These are phyloP conservation scores for Eufriesea mexicana DNA, from an alignment of 1,140 invertebrate species.

Conservation along the genomic window DNA sequence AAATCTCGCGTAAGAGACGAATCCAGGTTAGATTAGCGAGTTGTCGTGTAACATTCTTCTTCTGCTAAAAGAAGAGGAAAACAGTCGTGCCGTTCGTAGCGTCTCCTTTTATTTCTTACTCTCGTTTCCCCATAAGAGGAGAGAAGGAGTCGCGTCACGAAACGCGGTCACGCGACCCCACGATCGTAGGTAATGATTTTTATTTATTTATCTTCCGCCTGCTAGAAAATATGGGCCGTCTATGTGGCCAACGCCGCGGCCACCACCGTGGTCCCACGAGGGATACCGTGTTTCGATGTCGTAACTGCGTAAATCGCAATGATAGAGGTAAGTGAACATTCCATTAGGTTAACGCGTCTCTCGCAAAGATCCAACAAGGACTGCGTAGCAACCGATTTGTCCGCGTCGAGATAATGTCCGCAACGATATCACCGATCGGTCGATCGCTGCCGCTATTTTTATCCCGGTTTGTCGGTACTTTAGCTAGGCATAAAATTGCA, in stretches of 20 bases:
- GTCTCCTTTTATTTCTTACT: neutral
- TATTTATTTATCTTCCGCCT: slow-evolving; percentile 33
- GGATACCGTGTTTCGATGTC: neutral
- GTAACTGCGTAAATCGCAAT: neutral
- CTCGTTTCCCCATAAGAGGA: neutral
- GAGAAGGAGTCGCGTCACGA: neutral
- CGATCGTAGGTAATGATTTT: slow-evolving; percentile 40
- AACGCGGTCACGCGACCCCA: slow-evolving; percentile 42
- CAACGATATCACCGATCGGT: slow-evolving; percentile 2
- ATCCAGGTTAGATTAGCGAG: too few relatives aligned
- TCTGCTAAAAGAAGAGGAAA: neutral
- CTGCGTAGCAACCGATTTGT: neutral
- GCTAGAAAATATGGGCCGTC: slow-evolving; percentile 5
- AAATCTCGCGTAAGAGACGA: neutral
- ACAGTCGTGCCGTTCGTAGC: neutral
- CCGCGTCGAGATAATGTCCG: neutral
- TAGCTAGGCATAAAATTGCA: slow-evolving; percentile 54
- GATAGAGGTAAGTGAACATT: slow-evolving; percentile 34
- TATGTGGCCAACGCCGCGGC: neutral
- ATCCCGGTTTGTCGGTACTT: slow-evolving; percentile 16
- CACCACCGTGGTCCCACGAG: neutral
- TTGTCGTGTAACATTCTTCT: too few relatives aligned
- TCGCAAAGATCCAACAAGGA: neutral
- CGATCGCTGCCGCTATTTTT: slow-evolving; percentile 37
- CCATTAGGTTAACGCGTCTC: neutral